phyloP scores from a whole-genome alignment of 2,113 vertebrate genomes.

The Ceyx melanurus region DNA sequence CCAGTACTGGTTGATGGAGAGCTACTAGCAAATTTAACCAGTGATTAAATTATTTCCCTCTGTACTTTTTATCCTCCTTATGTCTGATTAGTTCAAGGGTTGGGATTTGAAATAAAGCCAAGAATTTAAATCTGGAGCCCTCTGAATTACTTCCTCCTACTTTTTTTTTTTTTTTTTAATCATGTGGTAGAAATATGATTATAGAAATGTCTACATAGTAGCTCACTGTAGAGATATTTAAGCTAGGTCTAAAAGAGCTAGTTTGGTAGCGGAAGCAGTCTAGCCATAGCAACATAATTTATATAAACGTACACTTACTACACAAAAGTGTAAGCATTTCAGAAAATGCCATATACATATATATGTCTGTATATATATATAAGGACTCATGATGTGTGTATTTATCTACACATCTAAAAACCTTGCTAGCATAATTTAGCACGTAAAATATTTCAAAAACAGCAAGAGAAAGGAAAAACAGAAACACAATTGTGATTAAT shows the following conservation, averaged over 20 bases:
- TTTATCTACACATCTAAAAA: conserved; percentile 13
- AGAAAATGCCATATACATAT: not conserved
- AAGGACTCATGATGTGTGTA: not conserved
- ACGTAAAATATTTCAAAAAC: conserved; percentile 52
- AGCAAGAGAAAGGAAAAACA: conserved; percentile 9
- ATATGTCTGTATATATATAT: not conserved
- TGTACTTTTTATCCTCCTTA: not conserved
- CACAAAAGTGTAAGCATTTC: not conserved
- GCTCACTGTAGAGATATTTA: not conserved
- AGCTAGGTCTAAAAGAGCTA: not conserved
- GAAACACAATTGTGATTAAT: conserved; percentile 70
- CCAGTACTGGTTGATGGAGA: not conserved
- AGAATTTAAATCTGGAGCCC: conserved; percentile 37
- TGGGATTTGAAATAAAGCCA: conserved; percentile 44
- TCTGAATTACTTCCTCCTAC: conserved; percentile 63
- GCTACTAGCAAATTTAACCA: not conserved
- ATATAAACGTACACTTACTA: not conserved
- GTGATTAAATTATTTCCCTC: not conserved
- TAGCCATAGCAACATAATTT: not conserved
- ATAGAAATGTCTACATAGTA: not conserved
- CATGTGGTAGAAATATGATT: conserved; percentile 44
- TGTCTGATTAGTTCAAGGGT: not conserved
- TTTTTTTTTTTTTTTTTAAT: not conserved
- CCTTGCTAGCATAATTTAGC: conserved; percentile 17
- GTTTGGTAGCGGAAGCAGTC: not conserved